Evolutionary conservation across 2,797 vertebrate genomes (phyloP).

Genomic region (Ibycter americanus): DNA sequence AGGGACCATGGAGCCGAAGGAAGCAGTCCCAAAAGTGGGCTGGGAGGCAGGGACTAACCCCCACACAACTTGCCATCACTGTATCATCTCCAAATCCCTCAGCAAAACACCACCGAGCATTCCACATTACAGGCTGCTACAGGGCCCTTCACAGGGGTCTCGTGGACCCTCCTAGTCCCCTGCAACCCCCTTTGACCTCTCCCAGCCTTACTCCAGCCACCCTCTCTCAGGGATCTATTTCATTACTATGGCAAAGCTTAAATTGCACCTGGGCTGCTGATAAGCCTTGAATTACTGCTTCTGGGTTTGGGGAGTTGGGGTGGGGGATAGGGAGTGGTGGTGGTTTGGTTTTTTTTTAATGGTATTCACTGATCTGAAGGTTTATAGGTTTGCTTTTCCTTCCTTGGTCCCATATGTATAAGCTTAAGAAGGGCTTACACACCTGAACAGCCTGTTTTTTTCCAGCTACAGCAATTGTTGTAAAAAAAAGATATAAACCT

Average conservation of each 20-base stretch:
- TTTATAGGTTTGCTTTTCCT: not conserved
- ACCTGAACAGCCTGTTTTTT: not conserved
- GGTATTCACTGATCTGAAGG: not conserved
- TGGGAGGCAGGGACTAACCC: not conserved
- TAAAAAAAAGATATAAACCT: not conserved
- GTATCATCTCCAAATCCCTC: not conserved
- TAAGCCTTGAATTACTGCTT: not conserved
- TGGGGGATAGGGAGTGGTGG: rapidly evolving
- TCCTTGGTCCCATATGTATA: not conserved
- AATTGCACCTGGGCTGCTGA: not conserved
- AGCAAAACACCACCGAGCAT: not conserved
- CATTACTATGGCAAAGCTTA: not conserved
- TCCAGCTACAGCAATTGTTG: not conserved
- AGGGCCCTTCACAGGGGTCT: not conserved
- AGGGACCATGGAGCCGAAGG: rapidly evolving
- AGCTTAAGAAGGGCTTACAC: not conserved
- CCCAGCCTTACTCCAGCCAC: not conserved
- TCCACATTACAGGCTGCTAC: not conserved
- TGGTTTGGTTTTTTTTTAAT: not conserved
- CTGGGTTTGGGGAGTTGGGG: not conserved
- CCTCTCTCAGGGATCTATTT: rapidly evolving
- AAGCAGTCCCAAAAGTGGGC: rapidly evolving
- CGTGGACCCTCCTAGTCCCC: not conserved
- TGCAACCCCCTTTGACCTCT: not conserved
- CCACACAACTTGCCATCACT: rapidly evolving